These are phyloP conservation scores for Phalacrocorax brasilianus DNA, from an alignment of 2,113 vertebrate genomes.

Conservation along the genomic window DNA sequence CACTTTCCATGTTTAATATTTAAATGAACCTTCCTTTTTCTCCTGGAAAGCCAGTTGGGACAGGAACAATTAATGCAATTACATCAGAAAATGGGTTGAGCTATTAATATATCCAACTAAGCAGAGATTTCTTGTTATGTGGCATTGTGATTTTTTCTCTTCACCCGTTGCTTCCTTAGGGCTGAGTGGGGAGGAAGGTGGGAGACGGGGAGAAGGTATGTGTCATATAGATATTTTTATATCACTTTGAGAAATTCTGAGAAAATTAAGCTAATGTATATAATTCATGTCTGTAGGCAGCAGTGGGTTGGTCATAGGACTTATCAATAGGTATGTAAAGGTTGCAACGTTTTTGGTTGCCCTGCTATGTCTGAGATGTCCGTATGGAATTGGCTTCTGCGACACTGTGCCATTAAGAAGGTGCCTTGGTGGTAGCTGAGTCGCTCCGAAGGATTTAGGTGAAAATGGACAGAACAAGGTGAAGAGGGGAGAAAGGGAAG, in stretches of 20 bases:
- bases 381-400: neutral
- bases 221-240: neutral
- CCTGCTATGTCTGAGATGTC: accelerated
- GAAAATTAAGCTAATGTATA: conserved; percentile 7
- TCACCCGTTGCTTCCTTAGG: neutral
- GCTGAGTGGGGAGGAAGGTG: neutral
- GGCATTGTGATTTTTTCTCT: neutral
- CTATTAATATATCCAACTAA: conserved; percentile 38
- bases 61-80: conserved; percentile 46
- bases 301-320: neutral
- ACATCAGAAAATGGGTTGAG: conserved; percentile 34
- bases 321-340: neutral
- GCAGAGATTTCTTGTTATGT: conserved; percentile 17
- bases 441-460: neutral
- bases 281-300: conserved; percentile 8
- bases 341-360: neutral
- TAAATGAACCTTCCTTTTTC: conserved; percentile 49
- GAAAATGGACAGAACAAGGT: neutral
- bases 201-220: neutral
- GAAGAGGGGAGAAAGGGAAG: neutral
- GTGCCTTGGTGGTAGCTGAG: neutral
- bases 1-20: conserved; percentile 38
- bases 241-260: neutral
- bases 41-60: conserved; percentile 47
- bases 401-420: neutral